Evolutionary conservation across 2,888 invertebrate species (phyloP).

Genomic region (Dynastes hyllus): DNA sequence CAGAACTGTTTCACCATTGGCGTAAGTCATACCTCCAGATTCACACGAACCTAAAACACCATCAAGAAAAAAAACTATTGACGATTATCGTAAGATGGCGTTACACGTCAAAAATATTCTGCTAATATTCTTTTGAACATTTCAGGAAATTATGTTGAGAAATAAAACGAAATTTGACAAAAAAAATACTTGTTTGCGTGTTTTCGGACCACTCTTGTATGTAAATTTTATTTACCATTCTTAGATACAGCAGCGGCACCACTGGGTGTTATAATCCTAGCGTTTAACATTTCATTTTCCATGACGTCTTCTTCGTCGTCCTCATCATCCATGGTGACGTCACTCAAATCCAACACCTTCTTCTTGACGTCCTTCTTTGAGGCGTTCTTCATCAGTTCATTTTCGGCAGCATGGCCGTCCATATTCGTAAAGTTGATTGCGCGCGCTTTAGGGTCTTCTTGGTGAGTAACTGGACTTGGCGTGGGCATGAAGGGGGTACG

Average conservation of each 20-base stretch:
- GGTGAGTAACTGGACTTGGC: constrained; percentile 1
- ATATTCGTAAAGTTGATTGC: constrained; percentile 66
- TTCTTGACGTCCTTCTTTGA: constrained; percentile 53
- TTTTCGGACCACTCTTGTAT: too few relatives aligned
- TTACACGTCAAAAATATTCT: too few relatives aligned
- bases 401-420: constrained; percentile 61
- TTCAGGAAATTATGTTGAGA: too few relatives aligned
- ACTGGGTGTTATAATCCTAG: not conserved
- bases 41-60: constrained; percentile 63
- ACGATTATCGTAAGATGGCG: too few relatives aligned
- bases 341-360: constrained; percentile 79
- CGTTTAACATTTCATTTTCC: constrained; percentile 45
- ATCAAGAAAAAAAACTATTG: too few relatives aligned
- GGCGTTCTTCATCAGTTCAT: constrained; percentile 60
- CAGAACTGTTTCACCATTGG: constrained; percentile 80
- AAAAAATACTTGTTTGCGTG: too few relatives aligned
- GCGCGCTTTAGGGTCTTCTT: constrained; percentile 64
- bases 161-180: too few relatives aligned
- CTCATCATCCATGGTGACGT: constrained; percentile 83
- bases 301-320: constrained; percentile 70
- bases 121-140: too few relatives aligned
- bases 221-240: not conserved
- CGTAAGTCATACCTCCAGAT: constrained; percentile 71
- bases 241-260: not conserved
- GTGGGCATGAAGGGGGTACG: constrained; percentile 59